A percentile compares a stretch with the other conserved stretches of the same genome.
Conservation (phyloP, 2,888 invertebrate species). For the Cistogaster globosa region DNA sequence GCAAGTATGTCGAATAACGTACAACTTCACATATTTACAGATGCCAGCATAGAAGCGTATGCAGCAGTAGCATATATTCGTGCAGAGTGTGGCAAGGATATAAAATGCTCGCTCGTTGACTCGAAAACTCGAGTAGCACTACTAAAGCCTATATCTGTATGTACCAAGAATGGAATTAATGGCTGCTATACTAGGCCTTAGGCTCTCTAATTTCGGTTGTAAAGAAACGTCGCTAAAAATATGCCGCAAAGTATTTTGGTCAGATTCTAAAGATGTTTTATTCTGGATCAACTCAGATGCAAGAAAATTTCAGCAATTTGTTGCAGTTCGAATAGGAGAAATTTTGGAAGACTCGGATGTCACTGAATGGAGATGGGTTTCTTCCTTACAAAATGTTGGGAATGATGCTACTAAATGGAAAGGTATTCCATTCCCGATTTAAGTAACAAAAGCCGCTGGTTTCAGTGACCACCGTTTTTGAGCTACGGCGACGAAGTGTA, state of each 20-base stretch:
- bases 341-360: conserved; percentile 41
- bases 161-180: too few species aligned
- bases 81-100: not conserved
- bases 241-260: conserved; percentile 52
- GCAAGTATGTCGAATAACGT: not conserved
- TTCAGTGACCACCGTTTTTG: conserved; percentile 37
- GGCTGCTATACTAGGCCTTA: too few species aligned
- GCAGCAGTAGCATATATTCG: conserved; percentile 34
- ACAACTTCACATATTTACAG: conserved; percentile 14
- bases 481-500: conserved; percentile 3
- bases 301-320: conserved; percentile 54
- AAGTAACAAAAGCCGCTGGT: conserved; percentile 22
- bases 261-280: conserved; percentile 30
- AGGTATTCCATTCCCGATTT: not conserved
- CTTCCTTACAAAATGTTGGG: conserved; percentile 30
- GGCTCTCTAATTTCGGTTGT: not conserved
- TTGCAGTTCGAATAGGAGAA: conserved; percentile 46
- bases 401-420: conserved; percentile 41
- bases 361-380: not conserved
- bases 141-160: too few species aligned
- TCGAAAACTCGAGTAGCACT: not conserved
- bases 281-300: conserved; percentile 55
- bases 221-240: conserved; percentile 30
- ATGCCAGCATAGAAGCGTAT: conserved; percentile 40
- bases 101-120: conserved; percentile 10